phyloP scores from a whole-genome alignment of 2,113 vertebrate species.

The Eulemur rufifrons region DNA sequence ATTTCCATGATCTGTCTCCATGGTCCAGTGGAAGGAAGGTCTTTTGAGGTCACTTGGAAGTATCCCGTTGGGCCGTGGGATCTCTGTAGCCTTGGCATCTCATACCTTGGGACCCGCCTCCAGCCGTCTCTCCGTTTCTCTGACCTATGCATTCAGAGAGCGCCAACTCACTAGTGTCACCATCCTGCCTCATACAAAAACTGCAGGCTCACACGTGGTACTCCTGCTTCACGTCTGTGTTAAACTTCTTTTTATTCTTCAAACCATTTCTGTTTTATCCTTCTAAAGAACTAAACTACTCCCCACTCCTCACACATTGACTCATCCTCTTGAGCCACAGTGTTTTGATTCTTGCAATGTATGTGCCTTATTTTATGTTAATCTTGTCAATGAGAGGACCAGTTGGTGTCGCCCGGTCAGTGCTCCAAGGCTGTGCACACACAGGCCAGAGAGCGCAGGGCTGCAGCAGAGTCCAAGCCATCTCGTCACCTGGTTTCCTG shows the following conservation, averaged over 20 bases:
- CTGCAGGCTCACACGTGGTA: neutral
- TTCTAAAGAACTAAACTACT: neutral
- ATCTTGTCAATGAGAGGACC: constrained; percentile 83
- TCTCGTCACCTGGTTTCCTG: constrained; percentile 81
- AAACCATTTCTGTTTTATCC: neutral
- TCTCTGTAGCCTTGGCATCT: neutral
- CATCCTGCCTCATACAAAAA: neutral
- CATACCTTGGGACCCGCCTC: neutral
- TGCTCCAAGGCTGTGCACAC: constrained; percentile 45
- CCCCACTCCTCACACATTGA: neutral
- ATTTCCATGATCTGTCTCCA: neutral
- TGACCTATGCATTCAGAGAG: neutral
- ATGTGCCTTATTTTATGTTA: constrained; percentile 97
- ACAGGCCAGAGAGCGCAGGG: constrained; percentile 57
- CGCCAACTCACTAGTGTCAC: neutral
- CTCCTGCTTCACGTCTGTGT: neutral
- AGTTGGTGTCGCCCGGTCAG: constrained; percentile 88
- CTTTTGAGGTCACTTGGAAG: neutral
- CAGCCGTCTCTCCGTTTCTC: neutral
- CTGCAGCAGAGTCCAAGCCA: constrained; percentile 81
- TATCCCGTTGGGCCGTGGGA: neutral
- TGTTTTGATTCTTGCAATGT: constrained; percentile 84
- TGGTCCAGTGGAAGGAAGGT: neutral
- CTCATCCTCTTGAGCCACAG: constrained; percentile 24
- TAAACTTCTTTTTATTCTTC: constrained; percentile 8